Base-by-base conservation (phyloP, 2,888 invertebrate genomes). In the Cylindroiulus punctatus region DNA sequence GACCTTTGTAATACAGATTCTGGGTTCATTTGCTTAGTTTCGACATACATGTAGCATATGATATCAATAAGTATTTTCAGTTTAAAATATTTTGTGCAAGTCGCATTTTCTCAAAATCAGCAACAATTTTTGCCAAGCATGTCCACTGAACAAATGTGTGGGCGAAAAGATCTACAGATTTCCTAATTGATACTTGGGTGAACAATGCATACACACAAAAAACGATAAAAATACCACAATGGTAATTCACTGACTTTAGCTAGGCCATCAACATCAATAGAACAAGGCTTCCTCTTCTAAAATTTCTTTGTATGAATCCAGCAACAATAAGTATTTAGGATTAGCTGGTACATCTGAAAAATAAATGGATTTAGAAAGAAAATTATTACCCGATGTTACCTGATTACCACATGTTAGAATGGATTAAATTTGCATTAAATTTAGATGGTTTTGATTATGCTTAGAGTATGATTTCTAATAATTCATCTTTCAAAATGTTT, bases 311-410 rank as follows among this genome's bases (percentile, higher is more conserved):
- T 86, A 30, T 12, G 65, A 81, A 32, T 86, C 86, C 30, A 86
- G 17, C 19, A 65, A 26, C 42, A 57, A 12, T 17, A 32, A 1
- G 42, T 86, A 86, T 81, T 76, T 81, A 40, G 76, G n/a, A 81
- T 86, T 81, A 14, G 42, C 40, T 26, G 86, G 86, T 44, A 86
- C 22, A 19, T 86, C 86, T 86, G 84, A 83, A 83, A 83, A n/a
- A 81, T n/a, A 81, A 81, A 19, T n/a, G 19, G 81, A 30, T 14
- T 1, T n/a, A n/a, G 14, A n/a, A 81, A 81, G 5, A 2, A 82
- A 7, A 5, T 17, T 5, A 36, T 4, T 22, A 19, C 19, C 12
- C 19, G 52, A 52, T 19, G 4, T 52, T 52, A 19, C n/a, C 4
- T 3, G 22, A 22, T 1, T 57, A 19, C 57, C 19, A 8, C n/a